Evolutionary conservation across 2,888 invertebrate genomes (phyloP), one percentile per base, ranked within the genome.

Genomic region (Parelbella ahira): DNA sequence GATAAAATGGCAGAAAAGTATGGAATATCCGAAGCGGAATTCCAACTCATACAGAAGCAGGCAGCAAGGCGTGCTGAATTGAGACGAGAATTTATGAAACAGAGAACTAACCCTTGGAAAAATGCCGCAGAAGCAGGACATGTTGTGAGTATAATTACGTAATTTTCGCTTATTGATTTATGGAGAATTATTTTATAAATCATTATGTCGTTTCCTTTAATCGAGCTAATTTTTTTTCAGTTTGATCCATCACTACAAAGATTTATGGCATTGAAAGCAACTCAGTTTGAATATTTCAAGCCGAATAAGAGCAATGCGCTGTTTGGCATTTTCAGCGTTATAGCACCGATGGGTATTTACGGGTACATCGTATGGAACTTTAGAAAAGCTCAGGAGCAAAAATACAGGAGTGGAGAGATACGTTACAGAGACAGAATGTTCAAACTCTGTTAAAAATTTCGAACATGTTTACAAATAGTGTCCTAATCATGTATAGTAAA

Each of bases 171-270:
- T 15, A 15, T 15, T 3, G 3, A 15, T 4, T 15, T 3, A 15
- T 15, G n/a, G n/a, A 15, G 2, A 15, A 15, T 4, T 15, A 15
- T 15, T 15, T 15, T 15, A 15, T 3, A 15, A 15, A 15, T 15
- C 15, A 15, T n/a, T n/a, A n/a, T n/a, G n/a, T n/a, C 2, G 15
- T 15, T 15, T 15, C 4, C 15, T 15, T 3, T 3, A 2, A 15
- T 4, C 2, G 2, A 11, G 9, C 7, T 10, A n/a, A 28, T 61
- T 57, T 56, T 50, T 39, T 90, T 90, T 52, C 78, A 97, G 97
- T 93, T 96, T 69, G 97, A 97, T 74, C 80, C 92, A n/a, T 93
- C 92, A 4, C 52, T 95, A 1, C 92, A 93, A 58, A 90, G 94
- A 37, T 95, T 90, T 64, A 83, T 91, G 64, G 90, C 95, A 0